Percentiles rank a stretch among this genome's conserved stretches.
Conservation (phyloP, 2,113 vertebrate genomes). For the Nanorana parkeri region DNA sequence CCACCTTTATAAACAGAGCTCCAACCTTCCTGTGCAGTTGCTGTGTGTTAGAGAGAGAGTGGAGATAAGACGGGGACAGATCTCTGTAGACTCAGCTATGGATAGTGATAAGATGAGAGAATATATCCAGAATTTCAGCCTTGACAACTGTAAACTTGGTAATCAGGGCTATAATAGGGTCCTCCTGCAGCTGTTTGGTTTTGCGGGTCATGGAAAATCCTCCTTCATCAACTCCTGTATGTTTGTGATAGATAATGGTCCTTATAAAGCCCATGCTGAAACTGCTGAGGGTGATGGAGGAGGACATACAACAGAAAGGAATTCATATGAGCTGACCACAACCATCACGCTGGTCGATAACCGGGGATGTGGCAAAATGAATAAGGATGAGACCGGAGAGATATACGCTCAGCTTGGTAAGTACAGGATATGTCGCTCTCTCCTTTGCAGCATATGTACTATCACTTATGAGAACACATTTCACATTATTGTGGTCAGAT, state of each 20-base stretch:
- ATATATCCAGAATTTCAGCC: constrained; percentile 24
- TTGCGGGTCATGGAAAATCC: constrained; percentile 17
- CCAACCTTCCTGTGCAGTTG: no score
- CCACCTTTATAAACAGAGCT: no score
- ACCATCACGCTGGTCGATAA: not conserved
- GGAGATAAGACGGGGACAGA: not conserved
- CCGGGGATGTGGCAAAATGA: not conserved
- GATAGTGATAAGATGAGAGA: not conserved
- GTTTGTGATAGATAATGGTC: not conserved
- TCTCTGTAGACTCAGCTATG: not conserved
- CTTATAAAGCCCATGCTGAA: not conserved
- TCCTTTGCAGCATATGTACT: no score
- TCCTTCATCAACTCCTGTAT: constrained; percentile 21
- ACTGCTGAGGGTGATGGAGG: not conserved
- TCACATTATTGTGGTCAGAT: not conserved
- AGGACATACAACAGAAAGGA: not conserved
- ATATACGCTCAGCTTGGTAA: constrained; percentile 13
- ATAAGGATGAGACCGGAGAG: not conserved
- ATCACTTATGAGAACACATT: no score
- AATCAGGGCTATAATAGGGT: constrained; percentile 14
- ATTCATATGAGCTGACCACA: not conserved
- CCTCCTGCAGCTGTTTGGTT: constrained; percentile 26
- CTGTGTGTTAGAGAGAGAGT: not conserved
- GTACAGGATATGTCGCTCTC: not conserved
- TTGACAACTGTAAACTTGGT: not conserved